These are phyloP conservation scores for Lamellibrachia satsuma DNA, from an alignment of 2,888 invertebrate species.

Conservation along the genomic window DNA sequence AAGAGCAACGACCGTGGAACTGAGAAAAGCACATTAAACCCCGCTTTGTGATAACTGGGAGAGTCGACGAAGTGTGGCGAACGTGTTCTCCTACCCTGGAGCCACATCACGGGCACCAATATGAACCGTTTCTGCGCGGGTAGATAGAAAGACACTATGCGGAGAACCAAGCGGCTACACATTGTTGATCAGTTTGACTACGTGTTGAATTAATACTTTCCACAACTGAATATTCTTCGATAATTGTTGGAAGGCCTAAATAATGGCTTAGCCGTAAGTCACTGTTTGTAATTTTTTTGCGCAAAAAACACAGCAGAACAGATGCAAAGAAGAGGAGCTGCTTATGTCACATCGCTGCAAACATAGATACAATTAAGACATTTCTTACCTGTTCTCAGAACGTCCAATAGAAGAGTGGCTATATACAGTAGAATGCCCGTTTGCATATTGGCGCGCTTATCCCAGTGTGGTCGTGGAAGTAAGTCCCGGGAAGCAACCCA, in stretches of 20 bases:
- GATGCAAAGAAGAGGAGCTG: neutral
- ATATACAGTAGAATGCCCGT: slow-evolving; percentile 17
- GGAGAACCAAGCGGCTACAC: neutral
- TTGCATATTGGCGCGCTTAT: slow-evolving; percentile 17
- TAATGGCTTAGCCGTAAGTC: neutral
- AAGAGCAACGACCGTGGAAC: neutral
- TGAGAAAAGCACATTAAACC: neutral
- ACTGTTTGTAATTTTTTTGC: neutral
- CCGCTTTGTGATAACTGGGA: neutral
- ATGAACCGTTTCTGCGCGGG: neutral
- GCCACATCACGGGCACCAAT: neutral
- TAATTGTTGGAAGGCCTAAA: neutral
- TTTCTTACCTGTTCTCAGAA: slow-evolving; percentile 1
- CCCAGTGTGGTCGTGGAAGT: neutral
- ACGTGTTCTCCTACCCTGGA: neutral
- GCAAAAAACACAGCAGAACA: neutral
- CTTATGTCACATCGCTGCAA: neutral
- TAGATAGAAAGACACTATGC: no score
- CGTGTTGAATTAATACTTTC: neutral
- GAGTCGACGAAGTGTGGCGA: neutral
- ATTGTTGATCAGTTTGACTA: neutral
- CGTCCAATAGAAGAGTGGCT: slow-evolving; percentile 13
- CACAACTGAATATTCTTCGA: neutral
- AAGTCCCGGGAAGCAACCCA: neutral
- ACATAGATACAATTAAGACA: neutral